These are phyloP conservation scores for Philantomba maxwellii DNA, from an alignment of 2,113 vertebrate genomes.

Conservation along the genomic window DNA sequence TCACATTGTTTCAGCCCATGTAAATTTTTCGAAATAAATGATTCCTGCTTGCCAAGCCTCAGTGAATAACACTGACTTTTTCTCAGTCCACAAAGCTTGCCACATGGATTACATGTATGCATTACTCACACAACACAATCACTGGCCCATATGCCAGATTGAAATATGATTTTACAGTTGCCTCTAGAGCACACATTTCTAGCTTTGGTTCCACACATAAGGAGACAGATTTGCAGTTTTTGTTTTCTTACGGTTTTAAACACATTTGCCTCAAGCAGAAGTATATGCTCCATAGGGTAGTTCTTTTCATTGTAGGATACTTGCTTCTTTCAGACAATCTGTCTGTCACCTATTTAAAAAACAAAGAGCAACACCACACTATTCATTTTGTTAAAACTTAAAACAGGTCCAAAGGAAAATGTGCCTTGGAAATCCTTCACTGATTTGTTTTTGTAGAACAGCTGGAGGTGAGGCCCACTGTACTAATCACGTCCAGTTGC, in stretches of 20 bases:
- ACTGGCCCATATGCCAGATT: conserved; percentile 64
- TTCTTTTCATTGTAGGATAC: conserved; percentile 41
- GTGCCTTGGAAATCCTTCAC: conserved; percentile 63
- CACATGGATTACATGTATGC: conserved; percentile 64
- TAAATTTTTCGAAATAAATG: conserved; percentile 74
- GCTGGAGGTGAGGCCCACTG: conserved; percentile 74
- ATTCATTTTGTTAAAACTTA: conserved; percentile 67
- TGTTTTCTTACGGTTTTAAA: conserved; percentile 53
- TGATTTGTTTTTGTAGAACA: conserved; percentile 77
- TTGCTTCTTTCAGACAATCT: conserved; percentile 45
- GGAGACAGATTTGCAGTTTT: conserved; percentile 45
- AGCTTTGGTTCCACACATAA: conserved; percentile 54
- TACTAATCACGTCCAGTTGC: conserved; percentile 78
- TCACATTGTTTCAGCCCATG: conserved; percentile 69
- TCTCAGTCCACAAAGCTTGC: conserved; percentile 60
- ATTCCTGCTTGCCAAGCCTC: conserved; percentile 70
- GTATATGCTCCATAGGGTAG: neutral
- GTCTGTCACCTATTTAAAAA: neutral
- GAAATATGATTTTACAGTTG: conserved; percentile 65
- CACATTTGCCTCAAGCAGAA: conserved; percentile 22
- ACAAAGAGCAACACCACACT: conserved; percentile 38
- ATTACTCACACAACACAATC: conserved; percentile 63
- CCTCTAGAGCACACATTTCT: conserved; percentile 55
- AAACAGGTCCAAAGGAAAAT: conserved; percentile 61
- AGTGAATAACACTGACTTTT: conserved; percentile 57